Evolutionary conservation across 1,140 invertebrate genomes (phyloP).

Genomic region (Aphis craccivora): DNA sequence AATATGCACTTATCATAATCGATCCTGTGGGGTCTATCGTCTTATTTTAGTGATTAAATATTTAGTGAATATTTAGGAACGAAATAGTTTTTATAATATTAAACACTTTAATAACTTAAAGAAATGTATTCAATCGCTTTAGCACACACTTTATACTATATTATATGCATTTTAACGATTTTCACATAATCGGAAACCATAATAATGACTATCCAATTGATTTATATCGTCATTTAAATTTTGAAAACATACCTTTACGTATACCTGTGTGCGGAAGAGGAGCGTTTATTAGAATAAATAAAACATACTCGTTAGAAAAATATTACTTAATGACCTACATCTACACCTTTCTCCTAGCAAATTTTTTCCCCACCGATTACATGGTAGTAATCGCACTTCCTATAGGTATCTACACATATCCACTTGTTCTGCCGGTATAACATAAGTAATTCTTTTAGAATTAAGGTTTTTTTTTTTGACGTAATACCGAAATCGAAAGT

Average conservation of each 20-base stretch:
- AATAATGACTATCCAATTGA: not conserved
- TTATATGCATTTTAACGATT: not conserved
- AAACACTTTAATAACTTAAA: not conserved
- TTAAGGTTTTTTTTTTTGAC: not conserved
- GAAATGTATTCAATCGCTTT: not conserved
- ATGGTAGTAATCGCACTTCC: not conserved
- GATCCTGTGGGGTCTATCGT: not conserved
- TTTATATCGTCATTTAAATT: not conserved
- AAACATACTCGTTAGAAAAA: not conserved
- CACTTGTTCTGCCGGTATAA: not conserved
- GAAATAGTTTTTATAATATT: too few species aligned
- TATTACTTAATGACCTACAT: slow-evolving; percentile 45
- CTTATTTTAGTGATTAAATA: not conserved
- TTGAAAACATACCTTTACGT: not conserved
- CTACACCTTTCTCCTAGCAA: not conserved
- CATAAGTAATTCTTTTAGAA: not conserved
- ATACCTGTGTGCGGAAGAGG: not conserved
- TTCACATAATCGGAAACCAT: slow-evolving; percentile 13
- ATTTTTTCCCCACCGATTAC: slow-evolving; percentile 2
- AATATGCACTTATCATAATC: not conserved
- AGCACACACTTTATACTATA: not conserved
- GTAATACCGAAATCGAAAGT: not conserved
- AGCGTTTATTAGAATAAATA: not conserved
- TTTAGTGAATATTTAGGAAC: not conserved
- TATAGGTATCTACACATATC: not conserved